Evolutionary conservation across 2,113 vertebrate genomes (phyloP).

Genomic region (Equus quagga): DNA sequence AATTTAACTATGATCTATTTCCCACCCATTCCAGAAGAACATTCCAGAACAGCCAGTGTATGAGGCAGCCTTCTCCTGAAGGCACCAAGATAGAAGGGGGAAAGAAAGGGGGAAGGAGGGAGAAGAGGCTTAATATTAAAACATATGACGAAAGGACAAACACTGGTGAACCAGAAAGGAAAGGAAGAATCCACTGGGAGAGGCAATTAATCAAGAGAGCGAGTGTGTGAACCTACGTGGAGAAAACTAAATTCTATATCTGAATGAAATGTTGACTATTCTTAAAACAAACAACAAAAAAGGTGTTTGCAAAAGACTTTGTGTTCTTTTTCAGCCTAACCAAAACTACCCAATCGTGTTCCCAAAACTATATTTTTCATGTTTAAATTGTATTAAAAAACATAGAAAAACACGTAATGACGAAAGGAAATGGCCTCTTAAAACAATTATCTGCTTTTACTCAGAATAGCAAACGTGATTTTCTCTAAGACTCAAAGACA

Average conservation of each 20-base stretch:
- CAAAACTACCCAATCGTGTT: not conserved
- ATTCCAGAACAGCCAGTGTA: not conserved
- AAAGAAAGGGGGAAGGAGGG: not conserved
- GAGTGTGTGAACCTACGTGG: not conserved
- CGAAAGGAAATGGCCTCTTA: not conserved
- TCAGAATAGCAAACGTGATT: not conserved
- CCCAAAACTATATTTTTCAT: conserved; percentile 19
- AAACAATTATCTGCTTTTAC: not conserved
- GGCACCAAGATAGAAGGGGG: not conserved
- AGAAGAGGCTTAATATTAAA: not conserved
- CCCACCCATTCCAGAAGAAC: not conserved
- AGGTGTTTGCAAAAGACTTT: not conserved
- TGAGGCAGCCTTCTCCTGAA: not conserved
- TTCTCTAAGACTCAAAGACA: not conserved
- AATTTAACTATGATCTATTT: not conserved
- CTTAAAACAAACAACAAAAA: not conserved
- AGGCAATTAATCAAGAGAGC: not conserved
- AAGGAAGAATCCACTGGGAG: not conserved
- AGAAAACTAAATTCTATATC: not conserved
- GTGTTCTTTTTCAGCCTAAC: not conserved
- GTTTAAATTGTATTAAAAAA: not conserved
- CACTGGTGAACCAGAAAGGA: not conserved
- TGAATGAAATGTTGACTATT: not conserved
- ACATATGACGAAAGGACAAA: not conserved
- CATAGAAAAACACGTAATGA: not conserved